These are phyloP conservation scores for Caradrina kadenii DNA, from an alignment of 2,888 invertebrate species.

Conservation along the genomic window DNA sequence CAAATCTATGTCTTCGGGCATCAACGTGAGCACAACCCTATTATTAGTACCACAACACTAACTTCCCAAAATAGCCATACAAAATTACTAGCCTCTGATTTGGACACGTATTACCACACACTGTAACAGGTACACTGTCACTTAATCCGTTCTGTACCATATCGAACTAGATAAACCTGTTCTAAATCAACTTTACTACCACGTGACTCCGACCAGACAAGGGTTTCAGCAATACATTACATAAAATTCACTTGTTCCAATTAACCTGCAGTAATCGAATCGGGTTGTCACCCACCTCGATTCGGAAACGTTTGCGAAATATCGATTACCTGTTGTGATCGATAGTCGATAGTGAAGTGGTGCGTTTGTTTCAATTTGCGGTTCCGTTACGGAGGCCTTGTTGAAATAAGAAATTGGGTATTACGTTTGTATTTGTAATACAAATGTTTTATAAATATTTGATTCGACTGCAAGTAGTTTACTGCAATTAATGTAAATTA, in stretches of 20 bases:
- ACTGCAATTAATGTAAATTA: too few species aligned
- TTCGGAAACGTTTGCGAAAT: slow-evolving; percentile 60
- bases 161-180: slow-evolving; percentile 60
- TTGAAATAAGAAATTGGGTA: slow-evolving; percentile 32
- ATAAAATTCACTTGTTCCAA: slow-evolving; percentile 72
- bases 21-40: slow-evolving; percentile 21
- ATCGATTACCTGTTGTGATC: slow-evolving; percentile 41
- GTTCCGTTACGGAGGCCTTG: slow-evolving; percentile 28
- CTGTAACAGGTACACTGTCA: slow-evolving; percentile 57
- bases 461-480: too few species aligned
- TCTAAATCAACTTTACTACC: slow-evolving; percentile 53
- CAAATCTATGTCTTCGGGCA: neutral
- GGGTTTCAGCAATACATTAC: slow-evolving; percentile 61
- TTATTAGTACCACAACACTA: slow-evolving; percentile 20
- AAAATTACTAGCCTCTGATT: slow-evolving; percentile 45
- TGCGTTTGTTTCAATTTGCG: slow-evolving; percentile 46
- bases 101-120: slow-evolving; percentile 52
- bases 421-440: slow-evolving; percentile 30
- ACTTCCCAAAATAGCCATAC: slow-evolving; percentile 34
- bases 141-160: slow-evolving; percentile 50
- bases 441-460: slow-evolving; percentile 5
- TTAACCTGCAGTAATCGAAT: slow-evolving; percentile 61
- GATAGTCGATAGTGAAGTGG: slow-evolving; percentile 24
- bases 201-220: slow-evolving; percentile 47
- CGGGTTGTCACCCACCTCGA: slow-evolving; percentile 66